Evolutionary conservation across 2,888 invertebrate species (phyloP).

Genomic region (Pseudococcus longispinus): DNA sequence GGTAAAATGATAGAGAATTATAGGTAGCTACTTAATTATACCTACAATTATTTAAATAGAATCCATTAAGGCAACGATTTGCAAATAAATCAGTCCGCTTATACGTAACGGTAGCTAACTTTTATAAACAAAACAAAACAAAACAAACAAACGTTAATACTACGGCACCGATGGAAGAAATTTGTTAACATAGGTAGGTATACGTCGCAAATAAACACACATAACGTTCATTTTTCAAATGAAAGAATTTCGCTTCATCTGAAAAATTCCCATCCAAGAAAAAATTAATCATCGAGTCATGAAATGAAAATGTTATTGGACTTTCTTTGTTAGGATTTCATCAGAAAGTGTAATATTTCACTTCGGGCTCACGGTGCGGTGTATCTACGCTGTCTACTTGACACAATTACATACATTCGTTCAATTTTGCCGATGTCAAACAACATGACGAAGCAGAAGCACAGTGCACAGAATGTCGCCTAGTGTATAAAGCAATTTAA

Average conservation of each 20-base stretch:
- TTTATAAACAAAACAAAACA: too few relatives aligned
- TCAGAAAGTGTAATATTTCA: background rate
- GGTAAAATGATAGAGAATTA: too few relatives aligned
- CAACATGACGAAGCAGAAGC: conserved; percentile 13
- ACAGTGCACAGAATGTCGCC: background rate
- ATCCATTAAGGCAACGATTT: too few relatives aligned
- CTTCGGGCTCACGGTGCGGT: background rate
- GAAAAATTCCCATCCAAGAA: background rate
- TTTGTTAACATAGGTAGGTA: too few relatives aligned
- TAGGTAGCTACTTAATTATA: too few relatives aligned
- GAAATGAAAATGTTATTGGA: background rate
- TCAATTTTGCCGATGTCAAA: conserved; percentile 2
- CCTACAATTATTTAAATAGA: too few relatives aligned
- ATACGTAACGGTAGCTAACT: too few relatives aligned
- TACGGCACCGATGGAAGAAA: too few relatives aligned
- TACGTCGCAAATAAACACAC: too few relatives aligned
- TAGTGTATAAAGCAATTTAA: conserved; percentile 2
- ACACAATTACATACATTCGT: background rate
- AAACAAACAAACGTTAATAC: too few relatives aligned
- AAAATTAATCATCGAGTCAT: background rate
- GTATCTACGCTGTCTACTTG: background rate
- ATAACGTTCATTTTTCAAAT: background rate
- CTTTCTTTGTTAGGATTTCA: background rate
- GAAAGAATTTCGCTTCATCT: background rate
- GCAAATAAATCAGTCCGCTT: too few relatives aligned